Percentiles rank a stretch among this genome's conserved stretches.
Evolutionary conservation across 2,797 vertebrate genomes (phyloP).

Genomic region (Cyprinodon diabolis): DNA sequence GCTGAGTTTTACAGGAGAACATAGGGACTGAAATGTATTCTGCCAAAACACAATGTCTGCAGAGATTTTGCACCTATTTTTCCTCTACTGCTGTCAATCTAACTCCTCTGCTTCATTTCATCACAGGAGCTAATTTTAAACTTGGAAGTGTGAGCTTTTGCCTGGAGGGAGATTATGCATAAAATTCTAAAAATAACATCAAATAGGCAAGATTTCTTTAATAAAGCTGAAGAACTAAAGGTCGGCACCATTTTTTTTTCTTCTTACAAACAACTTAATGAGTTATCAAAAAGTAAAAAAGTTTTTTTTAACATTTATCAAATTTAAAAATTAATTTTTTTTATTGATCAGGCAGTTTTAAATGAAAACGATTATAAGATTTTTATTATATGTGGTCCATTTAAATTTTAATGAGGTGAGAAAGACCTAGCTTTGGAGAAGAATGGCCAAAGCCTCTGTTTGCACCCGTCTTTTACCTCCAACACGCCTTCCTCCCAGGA

Average conservation of each 20-base stretch:
- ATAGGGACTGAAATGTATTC: conserved; percentile 7
- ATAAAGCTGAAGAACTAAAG: background rate
- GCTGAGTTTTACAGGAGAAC: conserved; percentile 10
- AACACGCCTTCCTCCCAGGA: conserved; percentile 16
- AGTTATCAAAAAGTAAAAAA: background rate
- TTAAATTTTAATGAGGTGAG: background rate
- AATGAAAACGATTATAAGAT: background rate
- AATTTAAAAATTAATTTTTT: background rate
- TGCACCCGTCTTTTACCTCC: conserved; percentile 20
- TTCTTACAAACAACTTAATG: background rate
- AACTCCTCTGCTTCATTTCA: conserved; percentile 2
- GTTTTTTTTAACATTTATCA: background rate
- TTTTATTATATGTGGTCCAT: background rate
- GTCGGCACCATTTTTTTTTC: no score
- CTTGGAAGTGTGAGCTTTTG: conserved; percentile 1
- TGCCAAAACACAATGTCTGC: background rate
- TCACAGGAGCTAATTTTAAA: conserved; percentile 8
- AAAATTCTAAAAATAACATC: background rate
- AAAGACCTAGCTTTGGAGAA: conserved; percentile 12
- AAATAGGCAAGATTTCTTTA: background rate
- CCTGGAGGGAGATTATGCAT: background rate
- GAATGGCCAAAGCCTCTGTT: conserved; percentile 28
- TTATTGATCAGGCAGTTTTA: background rate
- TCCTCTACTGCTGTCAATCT: background rate
- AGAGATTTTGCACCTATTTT: background rate